These are phyloP conservation scores for Callinectes sapidus DNA, from an alignment of 2,888 invertebrate species.

Conservation along the genomic window DNA sequence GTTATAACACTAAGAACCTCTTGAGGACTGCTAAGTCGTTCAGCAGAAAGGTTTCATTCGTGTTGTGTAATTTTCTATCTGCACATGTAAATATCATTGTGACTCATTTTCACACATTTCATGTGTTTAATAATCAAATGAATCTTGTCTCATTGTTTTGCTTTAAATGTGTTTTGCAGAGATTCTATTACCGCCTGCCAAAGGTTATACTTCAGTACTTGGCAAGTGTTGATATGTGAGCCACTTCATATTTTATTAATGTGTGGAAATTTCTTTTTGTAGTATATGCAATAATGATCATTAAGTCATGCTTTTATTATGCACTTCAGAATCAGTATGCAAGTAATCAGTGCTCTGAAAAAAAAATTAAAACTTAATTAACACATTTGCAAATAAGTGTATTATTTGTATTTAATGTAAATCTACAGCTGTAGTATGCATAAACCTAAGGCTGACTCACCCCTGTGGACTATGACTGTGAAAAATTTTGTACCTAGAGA, in stretches of 20 bases:
- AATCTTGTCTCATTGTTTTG: conserved; percentile 67
- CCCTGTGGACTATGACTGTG: conserved; percentile 51
- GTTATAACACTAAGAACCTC: conserved; percentile 30
- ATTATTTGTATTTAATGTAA: conserved; percentile 70
- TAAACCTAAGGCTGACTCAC: conserved; percentile 55
- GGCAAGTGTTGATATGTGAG: conserved; percentile 51
- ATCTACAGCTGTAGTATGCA: conserved; percentile 55
- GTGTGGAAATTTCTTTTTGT: conserved; percentile 58
- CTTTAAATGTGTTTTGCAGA: conserved; percentile 65
- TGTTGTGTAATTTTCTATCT: conserved; percentile 65
- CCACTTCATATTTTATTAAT: conserved; percentile 54
- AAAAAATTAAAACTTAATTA: conserved; percentile 54
- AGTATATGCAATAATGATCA: conserved; percentile 67
- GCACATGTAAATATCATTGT: conserved; percentile 60
- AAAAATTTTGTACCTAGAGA: conserved; percentile 67
- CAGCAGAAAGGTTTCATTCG: conserved; percentile 38
- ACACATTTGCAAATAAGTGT: conserved; percentile 68
- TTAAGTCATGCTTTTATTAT: conserved; percentile 64
- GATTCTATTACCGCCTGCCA: conserved; percentile 49
- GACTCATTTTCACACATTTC: conserved; percentile 62
- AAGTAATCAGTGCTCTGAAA: conserved; percentile 58
- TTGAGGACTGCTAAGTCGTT: conserved; percentile 40
- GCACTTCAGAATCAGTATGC: conserved; percentile 62
- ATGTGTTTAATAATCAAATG: conserved; percentile 68
- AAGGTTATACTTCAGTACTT: conserved; percentile 52